Percentiles rank a stretch among this genome's conserved stretches.
phyloP scores from a whole-genome alignment of 2,797 vertebrate genomes.

The Helostoma temminkii region DNA sequence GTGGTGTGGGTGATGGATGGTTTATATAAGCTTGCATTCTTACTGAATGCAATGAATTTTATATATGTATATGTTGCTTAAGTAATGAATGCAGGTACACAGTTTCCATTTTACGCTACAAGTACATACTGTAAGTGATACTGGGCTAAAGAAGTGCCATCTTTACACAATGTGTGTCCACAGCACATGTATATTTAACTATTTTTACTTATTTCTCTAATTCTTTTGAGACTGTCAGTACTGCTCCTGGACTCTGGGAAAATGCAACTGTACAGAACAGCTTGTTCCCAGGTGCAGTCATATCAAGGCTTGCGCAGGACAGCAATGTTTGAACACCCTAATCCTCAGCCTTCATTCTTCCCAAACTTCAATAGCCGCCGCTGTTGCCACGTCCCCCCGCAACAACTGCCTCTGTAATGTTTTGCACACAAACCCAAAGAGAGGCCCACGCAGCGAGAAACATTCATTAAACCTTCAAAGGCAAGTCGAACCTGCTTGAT shows the following conservation, averaged over 20 bases:
- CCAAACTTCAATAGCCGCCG: conserved; percentile 73
- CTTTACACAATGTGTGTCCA: neutral
- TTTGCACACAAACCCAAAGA: conserved; percentile 80
- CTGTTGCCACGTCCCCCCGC: conserved; percentile 69
- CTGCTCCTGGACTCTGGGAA: conserved; percentile 55
- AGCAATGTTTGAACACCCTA: conserved; percentile 75
- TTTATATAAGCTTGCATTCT: neutral
- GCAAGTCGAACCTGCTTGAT: conserved; percentile 54
- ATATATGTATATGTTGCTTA: neutral
- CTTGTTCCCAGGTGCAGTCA: conserved; percentile 74
- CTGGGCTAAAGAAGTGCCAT: neutral
- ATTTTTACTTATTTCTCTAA: conserved; percentile 6
- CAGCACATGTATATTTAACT: neutral
- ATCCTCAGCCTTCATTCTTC: conserved; percentile 76
- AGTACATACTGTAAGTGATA: too few species aligned
- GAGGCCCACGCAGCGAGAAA: conserved; percentile 45
- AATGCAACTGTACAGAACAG: conserved; percentile 46
- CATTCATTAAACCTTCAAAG: conserved; percentile 78
- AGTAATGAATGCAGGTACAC: neutral
- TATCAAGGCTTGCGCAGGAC: conserved; percentile 72
- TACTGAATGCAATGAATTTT: neutral
- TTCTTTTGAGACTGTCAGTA: conserved; percentile 14
- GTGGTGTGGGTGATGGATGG: conserved; percentile 3
- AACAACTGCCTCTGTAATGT: conserved; percentile 70
- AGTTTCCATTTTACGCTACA: neutral